phyloP scores from a whole-genome alignment of 2,888 invertebrate species.

The Pandemis corylana region DNA sequence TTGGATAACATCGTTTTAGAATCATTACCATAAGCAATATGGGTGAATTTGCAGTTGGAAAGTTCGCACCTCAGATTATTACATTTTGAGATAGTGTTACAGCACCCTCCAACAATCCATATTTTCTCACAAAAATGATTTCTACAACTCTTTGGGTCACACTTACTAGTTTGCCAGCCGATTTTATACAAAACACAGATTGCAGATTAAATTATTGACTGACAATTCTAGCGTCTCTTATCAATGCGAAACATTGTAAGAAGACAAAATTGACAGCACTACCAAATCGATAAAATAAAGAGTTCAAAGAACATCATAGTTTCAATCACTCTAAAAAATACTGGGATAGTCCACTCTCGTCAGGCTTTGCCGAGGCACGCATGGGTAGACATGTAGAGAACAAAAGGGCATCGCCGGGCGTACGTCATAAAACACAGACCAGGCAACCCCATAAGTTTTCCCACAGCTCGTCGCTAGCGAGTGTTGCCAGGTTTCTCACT shows the following conservation, averaged over 20 bases:
- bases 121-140: no score
- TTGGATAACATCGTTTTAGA: constrained; percentile 1
- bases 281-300: neutral
- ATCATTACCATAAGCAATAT: constrained; percentile 12
- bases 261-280: neutral
- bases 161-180: no score
- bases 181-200: no score
- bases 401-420: constrained; percentile 23
- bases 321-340: neutral
- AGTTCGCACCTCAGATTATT: neutral
- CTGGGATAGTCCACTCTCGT: neutral
- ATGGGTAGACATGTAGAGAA: constrained; percentile 10
- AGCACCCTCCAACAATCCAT: no score
- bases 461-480: neutral
- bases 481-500: neutral
- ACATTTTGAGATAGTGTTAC: no score
- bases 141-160: no score
- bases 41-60: neutral
- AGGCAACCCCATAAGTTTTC: constrained; percentile 61
- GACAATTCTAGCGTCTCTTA: neutral
- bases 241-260: no score
- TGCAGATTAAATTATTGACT: no score
- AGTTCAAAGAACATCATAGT: neutral
- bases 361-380: neutral
- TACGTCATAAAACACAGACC: constrained; percentile 29